Base-by-base conservation (phyloP, 1,140 invertebrate genomes). In the Drosophila tropicalis region DNA sequence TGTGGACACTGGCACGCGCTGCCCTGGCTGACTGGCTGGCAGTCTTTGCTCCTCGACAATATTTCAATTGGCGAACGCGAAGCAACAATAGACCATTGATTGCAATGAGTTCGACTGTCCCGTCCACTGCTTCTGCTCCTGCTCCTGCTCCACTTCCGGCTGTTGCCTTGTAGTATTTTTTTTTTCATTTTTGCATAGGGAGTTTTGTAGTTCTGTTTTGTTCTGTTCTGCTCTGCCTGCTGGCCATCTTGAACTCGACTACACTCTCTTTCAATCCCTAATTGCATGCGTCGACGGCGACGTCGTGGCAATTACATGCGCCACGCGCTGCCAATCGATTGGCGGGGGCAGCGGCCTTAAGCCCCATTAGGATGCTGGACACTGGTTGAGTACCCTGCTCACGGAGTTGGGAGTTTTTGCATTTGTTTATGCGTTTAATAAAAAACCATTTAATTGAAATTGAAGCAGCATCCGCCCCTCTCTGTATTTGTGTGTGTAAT, bases 371-470 rank as follows among this genome's bases (percentile, higher is more conserved):
- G 67, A 76, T 76, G 73, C 73, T 70, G 60, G 73, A 69, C 51
- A 62, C 47, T 29, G 55, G 7, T 19, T 19, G 58, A 32, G 4
- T 13, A 5, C 36, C 36, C 36, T 3, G 36, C 12, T 13, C 34
- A 10, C 1, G 34, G 7, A 36, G 60, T 25, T 55, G 62, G 62
- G 65, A 39, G 32, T 22, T 51, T 51, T 19, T 22, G 69, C 75
- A 78, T 76, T 76, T 87, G 79, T 87, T 86, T 86, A 86, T 86
- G 82, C 76, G 83, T 87, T 86, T 87, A 86, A 86, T 87, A 83
- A 83, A 70, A 80, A 81, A 51, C 57, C 85, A 83, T 86, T 86
- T 86, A 86, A 86, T 86, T 87, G 82, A 86, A 86, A 86, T 79
- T 79, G 79, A 86, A 87, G 82, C 81, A 74, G 83, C 36, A 61